A percentile compares a stretch with the other conserved stretches of the same genome.
These are phyloP conservation scores for Martes martes DNA, from an alignment of 2,113 vertebrate species.

Conservation along the genomic window DNA sequence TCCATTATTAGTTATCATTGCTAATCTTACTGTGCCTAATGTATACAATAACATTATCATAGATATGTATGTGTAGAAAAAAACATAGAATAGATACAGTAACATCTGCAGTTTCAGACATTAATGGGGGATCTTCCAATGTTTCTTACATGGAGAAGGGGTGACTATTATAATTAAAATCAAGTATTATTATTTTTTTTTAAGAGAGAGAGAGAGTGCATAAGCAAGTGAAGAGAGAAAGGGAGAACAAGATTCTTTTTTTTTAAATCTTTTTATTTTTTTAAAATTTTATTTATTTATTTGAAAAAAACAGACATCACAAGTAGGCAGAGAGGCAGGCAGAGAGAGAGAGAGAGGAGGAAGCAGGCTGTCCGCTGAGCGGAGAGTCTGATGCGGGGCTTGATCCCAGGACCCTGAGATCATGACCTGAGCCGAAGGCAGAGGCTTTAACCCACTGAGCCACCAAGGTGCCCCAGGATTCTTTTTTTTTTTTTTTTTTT, in stretches of 20 bases:
- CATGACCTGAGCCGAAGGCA: too few relatives aligned
- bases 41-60: not conserved
- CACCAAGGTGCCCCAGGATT: too few relatives aligned
- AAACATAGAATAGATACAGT: not conserved
- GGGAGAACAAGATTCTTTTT: not conserved
- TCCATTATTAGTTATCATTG: not conserved
- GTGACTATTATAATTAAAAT: not conserved
- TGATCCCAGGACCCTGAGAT: too few relatives aligned
- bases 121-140: not conserved
- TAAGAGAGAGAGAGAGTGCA: not conserved
- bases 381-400: too few relatives aligned
- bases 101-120: not conserved
- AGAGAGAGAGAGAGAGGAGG: too few relatives aligned
- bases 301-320: too few relatives aligned
- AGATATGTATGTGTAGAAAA: not conserved
- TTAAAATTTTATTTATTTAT: too few relatives aligned
- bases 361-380: too few relatives aligned
- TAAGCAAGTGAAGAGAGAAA: rapidly evolving
- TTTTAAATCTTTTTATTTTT: too few relatives aligned
- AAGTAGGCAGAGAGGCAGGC: too few relatives aligned
- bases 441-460: too few relatives aligned
- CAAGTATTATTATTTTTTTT: not conserved
- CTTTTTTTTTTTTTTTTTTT: too few relatives aligned
- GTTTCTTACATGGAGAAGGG: not conserved
- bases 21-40: not conserved